Percentiles rank a stretch among this genome's conserved stretches.
phyloP scores from a whole-genome alignment of 2,113 vertebrate genomes.

The Tachysurus fulvidraco region DNA sequence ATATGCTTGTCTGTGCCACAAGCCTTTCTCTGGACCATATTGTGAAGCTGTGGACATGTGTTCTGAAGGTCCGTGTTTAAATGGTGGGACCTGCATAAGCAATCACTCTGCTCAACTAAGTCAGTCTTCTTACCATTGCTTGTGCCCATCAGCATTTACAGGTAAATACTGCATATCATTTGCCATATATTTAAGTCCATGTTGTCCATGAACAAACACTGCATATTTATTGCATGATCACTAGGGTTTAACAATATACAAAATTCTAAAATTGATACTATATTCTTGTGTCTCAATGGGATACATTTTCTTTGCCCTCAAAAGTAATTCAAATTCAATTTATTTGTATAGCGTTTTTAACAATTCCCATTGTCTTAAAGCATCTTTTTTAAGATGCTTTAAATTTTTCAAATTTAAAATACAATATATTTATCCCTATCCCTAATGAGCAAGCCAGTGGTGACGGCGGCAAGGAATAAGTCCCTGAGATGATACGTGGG shows the following conservation, averaged over 20 bases:
- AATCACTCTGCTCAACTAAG: slow-evolving; percentile 57
- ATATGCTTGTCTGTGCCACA: slow-evolving; percentile 75
- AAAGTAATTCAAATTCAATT: no score
- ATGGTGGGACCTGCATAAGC: slow-evolving; percentile 71
- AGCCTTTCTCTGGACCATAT: slow-evolving; percentile 75
- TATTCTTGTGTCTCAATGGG: background rate
- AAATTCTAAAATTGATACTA: background rate
- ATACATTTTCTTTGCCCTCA: background rate
- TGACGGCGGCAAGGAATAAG: no score
- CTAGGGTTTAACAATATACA: background rate
- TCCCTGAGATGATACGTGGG: no score
- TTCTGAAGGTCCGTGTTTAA: slow-evolving; percentile 73
- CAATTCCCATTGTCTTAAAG: no score
- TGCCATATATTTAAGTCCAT: background rate
- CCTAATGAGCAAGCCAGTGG: no score
- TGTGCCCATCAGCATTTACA: slow-evolving; percentile 73
- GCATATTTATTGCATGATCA: background rate
- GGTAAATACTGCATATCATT: slow-evolving; percentile 70
- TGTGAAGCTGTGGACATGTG: slow-evolving; percentile 77
- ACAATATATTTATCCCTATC: no score
- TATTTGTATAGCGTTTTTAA: no score
- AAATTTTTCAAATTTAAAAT: no score
- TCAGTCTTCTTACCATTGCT: slow-evolving; percentile 69
- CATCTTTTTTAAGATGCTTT: no score
- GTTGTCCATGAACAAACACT: background rate